phyloP scores from a whole-genome alignment of 1,140 invertebrate species.

The Tetraneura akinire region DNA sequence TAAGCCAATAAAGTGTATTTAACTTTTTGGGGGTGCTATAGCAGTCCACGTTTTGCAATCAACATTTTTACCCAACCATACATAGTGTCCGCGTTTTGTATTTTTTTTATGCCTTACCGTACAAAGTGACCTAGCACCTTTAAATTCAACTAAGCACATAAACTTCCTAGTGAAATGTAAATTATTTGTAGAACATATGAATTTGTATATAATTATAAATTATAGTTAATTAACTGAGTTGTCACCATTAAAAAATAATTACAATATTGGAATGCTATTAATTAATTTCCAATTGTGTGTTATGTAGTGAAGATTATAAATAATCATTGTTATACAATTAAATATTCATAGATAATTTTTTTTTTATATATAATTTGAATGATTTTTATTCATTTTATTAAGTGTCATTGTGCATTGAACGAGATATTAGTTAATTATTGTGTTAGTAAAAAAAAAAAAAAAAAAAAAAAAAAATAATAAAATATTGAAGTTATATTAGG shows the following conservation, averaged over 20 bases:
- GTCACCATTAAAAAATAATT: background rate
- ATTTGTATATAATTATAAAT: background rate
- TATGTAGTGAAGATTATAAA: slow-evolving; percentile 6
- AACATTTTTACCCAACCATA: no score
- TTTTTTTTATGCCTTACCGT: no score
- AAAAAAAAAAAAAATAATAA: no score
- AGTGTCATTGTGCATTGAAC: background rate
- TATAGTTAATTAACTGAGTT: background rate
- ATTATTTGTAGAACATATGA: background rate
- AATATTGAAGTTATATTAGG: background rate
- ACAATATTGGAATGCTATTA: background rate
- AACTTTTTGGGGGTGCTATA: no score
- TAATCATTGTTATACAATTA: slow-evolving; percentile 4
- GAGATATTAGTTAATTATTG: background rate
- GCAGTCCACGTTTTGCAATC: no score
- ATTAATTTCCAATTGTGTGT: background rate
- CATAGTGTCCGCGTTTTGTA: no score
- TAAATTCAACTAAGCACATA: background rate
- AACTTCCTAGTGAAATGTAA: background rate
- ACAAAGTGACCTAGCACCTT: no score
- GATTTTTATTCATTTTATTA: background rate
- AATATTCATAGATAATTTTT: slow-evolving; percentile 12
- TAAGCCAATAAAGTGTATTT: no score
- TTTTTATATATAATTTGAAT: background rate
- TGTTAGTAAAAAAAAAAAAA: no score